Percentiles rank a stretch among this genome's conserved stretches.
phyloP scores from a whole-genome alignment of 2,888 invertebrate genomes.

The Erebia palarica region DNA sequence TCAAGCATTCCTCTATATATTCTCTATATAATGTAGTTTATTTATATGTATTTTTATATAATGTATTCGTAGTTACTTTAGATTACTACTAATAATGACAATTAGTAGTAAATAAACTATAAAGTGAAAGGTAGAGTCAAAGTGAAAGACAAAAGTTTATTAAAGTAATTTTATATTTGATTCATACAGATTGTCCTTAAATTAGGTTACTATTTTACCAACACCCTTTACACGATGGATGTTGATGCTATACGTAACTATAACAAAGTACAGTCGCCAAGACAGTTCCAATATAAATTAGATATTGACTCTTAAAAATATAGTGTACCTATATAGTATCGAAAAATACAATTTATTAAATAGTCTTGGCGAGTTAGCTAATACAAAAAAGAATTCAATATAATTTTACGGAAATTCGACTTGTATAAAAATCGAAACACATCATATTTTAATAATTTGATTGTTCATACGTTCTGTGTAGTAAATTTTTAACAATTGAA shows the following conservation, averaged over 20 bases:
- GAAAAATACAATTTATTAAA: slow-evolving; percentile 20
- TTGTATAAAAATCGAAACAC: slow-evolving; percentile 10
- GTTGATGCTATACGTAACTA: slow-evolving; percentile 54
- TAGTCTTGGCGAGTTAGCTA: slow-evolving; percentile 31
- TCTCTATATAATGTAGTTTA: too few relatives aligned
- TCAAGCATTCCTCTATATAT: too few relatives aligned
- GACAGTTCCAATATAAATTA: slow-evolving; percentile 25
- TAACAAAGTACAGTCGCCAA: slow-evolving; percentile 41
- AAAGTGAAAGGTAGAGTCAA: slow-evolving; percentile 22
- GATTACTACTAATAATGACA: too few relatives aligned
- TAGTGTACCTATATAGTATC: slow-evolving; percentile 19
- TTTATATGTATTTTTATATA: too few relatives aligned
- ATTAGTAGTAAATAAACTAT: too few relatives aligned
- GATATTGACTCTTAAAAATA: slow-evolving; percentile 30
- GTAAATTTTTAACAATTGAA: not conserved
- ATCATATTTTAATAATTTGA: slow-evolving; percentile 4
- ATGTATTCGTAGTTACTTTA: too few relatives aligned
- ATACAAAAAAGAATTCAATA: slow-evolving; percentile 17
- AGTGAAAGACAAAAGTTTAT: slow-evolving; percentile 42
- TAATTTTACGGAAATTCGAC: not conserved
- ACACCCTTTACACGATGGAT: slow-evolving; percentile 75
- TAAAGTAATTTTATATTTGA: slow-evolving; percentile 72
- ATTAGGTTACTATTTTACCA: slow-evolving; percentile 77
- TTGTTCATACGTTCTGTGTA: not conserved
- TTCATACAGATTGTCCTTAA: slow-evolving; percentile 71